These are phyloP conservation scores for Charanyca ferruginea DNA, from an alignment of 2,888 invertebrate genomes.

Conservation along the genomic window DNA sequence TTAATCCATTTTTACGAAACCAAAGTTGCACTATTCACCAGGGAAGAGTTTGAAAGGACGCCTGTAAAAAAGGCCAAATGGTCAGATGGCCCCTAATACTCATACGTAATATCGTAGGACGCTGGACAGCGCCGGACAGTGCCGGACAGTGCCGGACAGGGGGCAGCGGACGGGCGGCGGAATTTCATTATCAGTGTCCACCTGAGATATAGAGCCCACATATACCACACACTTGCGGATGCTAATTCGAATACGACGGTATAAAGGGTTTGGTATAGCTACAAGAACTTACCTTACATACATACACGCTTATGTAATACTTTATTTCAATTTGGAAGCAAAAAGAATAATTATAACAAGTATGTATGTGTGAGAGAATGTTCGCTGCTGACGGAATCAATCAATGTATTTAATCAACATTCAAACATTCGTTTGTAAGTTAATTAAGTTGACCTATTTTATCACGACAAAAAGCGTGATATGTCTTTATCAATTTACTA, in stretches of 20 bases:
- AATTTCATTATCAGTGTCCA: conserved; percentile 55
- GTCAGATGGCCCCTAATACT: conserved; percentile 14
- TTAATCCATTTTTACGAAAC: not conserved
- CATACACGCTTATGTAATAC: not conserved
- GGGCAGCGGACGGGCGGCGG: conserved; percentile 13
- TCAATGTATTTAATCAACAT: too few relatives aligned
- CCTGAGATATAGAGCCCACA: conserved; percentile 46
- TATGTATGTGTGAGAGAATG: too few relatives aligned
- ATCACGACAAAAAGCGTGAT: not conserved
- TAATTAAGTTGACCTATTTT: too few relatives aligned
- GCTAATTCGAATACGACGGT: conserved; percentile 32
- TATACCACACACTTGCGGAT: conserved; percentile 34
- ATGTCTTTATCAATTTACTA: too few relatives aligned
- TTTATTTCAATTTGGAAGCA: not conserved
- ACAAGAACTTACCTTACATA: not conserved
- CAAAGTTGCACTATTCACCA: not conserved
- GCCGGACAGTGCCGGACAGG: conserved; percentile 16
- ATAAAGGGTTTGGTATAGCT: conserved; percentile 20
- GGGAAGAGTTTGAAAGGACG: not conserved
- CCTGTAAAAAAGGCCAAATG: conserved; percentile 11
- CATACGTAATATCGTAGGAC: conserved; percentile 25
- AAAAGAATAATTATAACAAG: not conserved
- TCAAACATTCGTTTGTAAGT: too few relatives aligned
- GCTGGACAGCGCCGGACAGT: conserved; percentile 16
- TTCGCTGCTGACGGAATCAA: too few relatives aligned